Evolutionary conservation across 2,113 vertebrate genomes (phyloP).

Genomic region (Psittacus erithacus): DNA sequence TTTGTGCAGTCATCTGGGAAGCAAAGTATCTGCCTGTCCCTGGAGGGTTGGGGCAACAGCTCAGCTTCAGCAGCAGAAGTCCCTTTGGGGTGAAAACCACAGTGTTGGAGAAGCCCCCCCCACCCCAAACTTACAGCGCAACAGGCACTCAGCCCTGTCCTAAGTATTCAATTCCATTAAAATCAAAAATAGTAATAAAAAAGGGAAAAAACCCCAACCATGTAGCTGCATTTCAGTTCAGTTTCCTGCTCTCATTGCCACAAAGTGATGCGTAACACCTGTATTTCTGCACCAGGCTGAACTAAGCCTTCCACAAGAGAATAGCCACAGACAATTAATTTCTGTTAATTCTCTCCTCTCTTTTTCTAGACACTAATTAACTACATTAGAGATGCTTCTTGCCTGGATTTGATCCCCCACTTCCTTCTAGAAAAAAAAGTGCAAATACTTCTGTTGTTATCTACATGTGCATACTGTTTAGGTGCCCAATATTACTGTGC

Average conservation of each 20-base stretch:
- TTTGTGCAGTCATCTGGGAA: neutral
- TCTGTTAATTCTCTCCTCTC: neutral
- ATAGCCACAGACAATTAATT: neutral
- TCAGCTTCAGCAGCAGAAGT: neutral
- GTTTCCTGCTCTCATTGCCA: neutral
- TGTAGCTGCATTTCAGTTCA: neutral
- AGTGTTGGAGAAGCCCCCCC: neutral
- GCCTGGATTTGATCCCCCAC: neutral
- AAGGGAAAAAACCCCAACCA: rapidly evolving
- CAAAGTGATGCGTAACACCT: neutral
- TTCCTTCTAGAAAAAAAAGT: neutral
- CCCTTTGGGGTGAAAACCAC: neutral
- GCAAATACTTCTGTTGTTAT: neutral
- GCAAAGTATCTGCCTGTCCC: neutral
- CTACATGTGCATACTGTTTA: neutral
- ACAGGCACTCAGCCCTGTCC: rapidly evolving
- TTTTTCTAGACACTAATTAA: neutral
- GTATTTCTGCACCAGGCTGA: neutral
- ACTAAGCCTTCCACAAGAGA: neutral
- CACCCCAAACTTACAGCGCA: neutral
- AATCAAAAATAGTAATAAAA: neutral
- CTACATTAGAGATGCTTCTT: neutral
- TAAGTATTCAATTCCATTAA: neutral
- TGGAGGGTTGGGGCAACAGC: rapidly evolving
- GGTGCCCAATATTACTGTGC: too few relatives aligned